Evolutionary conservation across 2,888 invertebrate species (phyloP).

Genomic region (Alloscopus bannaensis): DNA sequence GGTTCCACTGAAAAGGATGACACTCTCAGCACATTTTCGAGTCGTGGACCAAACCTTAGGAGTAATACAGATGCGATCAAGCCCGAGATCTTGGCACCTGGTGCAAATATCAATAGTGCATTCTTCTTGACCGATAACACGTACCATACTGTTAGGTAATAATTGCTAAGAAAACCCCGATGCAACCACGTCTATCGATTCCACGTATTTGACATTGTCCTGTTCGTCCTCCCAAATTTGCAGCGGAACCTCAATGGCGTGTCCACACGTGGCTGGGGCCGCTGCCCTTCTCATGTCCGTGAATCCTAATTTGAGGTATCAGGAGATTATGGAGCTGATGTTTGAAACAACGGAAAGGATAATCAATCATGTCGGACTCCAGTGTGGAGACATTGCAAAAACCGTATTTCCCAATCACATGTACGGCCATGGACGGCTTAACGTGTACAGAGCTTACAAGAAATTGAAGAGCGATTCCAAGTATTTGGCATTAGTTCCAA

Average conservation of each 20-base stretch:
- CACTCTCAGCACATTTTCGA: slow-evolving; percentile 34
- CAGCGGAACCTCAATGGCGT: slow-evolving; percentile 55
- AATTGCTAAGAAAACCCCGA: too few relatives aligned
- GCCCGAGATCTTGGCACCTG: background rate
- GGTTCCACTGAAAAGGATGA: slow-evolving; percentile 50
- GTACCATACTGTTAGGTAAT: background rate
- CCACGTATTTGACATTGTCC: too few relatives aligned
- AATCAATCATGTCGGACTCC: background rate
- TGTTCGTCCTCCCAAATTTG: too few relatives aligned
- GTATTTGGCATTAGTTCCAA: background rate
- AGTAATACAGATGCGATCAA: background rate
- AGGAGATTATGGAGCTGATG: slow-evolving; percentile 34
- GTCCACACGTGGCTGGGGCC: slow-evolving; percentile 38
- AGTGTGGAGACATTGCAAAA: slow-evolving; percentile 25
- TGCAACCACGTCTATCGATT: too few relatives aligned
- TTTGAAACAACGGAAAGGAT: slow-evolving; percentile 19
- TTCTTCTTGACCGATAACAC: background rate
- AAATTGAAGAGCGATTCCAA: slow-evolving; percentile 27
- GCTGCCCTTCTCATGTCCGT: slow-evolving; percentile 47
- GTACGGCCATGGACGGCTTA: slow-evolving; percentile 42
- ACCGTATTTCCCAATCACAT: slow-evolving; percentile 39
- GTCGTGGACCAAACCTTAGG: slow-evolving; percentile 27
- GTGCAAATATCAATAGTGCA: background rate
- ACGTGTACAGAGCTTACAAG: slow-evolving; percentile 40
- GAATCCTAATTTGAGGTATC: slow-evolving; percentile 31